These are phyloP conservation scores for Anorthoa munda DNA, from an alignment of 2,888 invertebrate species.

Conservation along the genomic window DNA sequence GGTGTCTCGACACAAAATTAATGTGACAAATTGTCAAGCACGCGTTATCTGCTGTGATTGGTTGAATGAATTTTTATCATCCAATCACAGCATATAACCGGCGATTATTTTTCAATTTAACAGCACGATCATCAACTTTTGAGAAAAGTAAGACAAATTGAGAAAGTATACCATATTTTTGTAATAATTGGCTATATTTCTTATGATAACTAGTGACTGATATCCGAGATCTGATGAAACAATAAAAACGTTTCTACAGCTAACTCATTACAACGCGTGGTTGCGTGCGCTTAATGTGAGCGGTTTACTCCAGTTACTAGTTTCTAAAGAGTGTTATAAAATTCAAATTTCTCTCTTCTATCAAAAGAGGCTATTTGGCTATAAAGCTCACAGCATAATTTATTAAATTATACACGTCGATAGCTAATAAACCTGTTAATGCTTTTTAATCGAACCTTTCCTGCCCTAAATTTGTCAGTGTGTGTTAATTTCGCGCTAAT, in stretches of 20 bases:
- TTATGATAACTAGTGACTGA: not conserved
- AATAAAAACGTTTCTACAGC: not conserved
- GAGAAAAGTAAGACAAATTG: not conserved
- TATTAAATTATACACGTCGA: not conserved
- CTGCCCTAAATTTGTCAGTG: not conserved
- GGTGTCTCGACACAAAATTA: too few species aligned
- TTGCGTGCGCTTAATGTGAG: conserved; percentile 13
- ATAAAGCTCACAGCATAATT: not conserved
- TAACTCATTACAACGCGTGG: not conserved
- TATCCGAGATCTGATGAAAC: conserved; percentile 1
- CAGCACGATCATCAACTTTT: too few species aligned
- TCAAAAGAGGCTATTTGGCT: not conserved
- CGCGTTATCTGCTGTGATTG: too few species aligned
- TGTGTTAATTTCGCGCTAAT: too few species aligned
- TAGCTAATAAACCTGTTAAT: not conserved
- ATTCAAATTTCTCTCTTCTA: conserved; percentile 13
- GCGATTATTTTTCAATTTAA: too few species aligned
- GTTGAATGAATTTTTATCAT: too few species aligned
- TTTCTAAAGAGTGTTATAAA: conserved; percentile 18
- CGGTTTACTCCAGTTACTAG: not conserved
- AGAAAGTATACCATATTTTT: not conserved
- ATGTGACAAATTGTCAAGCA: too few species aligned
- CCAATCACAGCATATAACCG: too few species aligned
- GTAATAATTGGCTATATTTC: not conserved
- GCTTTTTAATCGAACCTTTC: not conserved